These are phyloP conservation scores for Hybos culiciformis DNA, from an alignment of 2,888 invertebrate genomes.

Conservation along the genomic window DNA sequence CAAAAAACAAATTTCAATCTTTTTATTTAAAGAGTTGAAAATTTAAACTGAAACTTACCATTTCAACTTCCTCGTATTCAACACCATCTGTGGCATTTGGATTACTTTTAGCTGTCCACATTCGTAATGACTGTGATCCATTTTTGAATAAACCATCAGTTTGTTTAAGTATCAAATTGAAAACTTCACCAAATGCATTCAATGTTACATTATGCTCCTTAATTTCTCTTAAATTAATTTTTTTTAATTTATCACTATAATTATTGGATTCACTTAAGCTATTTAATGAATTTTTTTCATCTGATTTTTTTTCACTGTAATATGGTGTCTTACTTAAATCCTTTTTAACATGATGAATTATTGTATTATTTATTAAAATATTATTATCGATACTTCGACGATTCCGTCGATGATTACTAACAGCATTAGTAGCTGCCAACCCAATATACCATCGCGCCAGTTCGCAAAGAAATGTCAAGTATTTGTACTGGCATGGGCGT, in stretches of 20 bases:
- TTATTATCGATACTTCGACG: conserved; percentile 21
- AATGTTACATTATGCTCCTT: conserved; percentile 51
- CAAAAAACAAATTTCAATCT: no score
- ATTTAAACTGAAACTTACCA: no score
- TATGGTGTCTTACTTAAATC: conserved; percentile 36
- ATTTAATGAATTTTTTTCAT: conserved; percentile 16
- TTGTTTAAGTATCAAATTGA: conserved; percentile 59
- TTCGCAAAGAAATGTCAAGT: no score
- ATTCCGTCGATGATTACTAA: conserved; percentile 20
- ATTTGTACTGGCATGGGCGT: no score
- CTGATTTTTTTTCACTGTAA: conserved; percentile 27
- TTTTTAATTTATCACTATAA: conserved; percentile 17
- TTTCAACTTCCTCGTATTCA: conserved; percentile 56
- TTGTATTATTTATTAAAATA: conserved; percentile 10
- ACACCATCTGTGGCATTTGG: conserved; percentile 64
- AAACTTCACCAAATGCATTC: conserved; percentile 64
- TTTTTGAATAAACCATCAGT: conserved; percentile 66
- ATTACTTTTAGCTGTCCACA: conserved; percentile 70
- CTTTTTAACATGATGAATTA: conserved; percentile 34
- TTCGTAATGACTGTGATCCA: conserved; percentile 47
- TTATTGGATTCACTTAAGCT: conserved; percentile 17
- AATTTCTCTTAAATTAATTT: conserved; percentile 19
- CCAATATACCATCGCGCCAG: no score
- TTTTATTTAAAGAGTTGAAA: no score
- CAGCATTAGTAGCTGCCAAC: no score